phyloP scores from a whole-genome alignment of 2,113 vertebrate species.

The Cacatua alba region DNA sequence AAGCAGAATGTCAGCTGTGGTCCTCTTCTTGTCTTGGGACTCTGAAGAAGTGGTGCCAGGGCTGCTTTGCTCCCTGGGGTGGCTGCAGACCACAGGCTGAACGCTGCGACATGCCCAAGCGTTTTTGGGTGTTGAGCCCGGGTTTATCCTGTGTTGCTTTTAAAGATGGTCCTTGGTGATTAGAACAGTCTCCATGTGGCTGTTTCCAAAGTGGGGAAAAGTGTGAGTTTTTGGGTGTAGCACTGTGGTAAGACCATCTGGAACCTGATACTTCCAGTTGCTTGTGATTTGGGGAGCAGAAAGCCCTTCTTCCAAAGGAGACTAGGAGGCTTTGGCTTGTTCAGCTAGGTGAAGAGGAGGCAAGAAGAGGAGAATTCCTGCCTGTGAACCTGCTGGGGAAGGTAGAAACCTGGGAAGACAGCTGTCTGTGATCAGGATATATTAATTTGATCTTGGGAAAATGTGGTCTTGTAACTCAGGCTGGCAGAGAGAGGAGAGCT shows the following conservation, averaged over 20 bases:
- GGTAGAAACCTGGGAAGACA: not conserved
- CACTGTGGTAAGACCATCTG: not conserved
- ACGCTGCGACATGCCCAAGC: fast-evolving
- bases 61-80: not conserved
- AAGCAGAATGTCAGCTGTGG: not conserved
- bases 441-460: not conserved
- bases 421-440: not conserved
- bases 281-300: not conserved
- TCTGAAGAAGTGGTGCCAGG: not conserved
- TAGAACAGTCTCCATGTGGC: not conserved
- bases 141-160: not conserved
- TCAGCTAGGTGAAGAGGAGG: not conserved
- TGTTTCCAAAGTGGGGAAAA: not conserved
- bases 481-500: not conserved
- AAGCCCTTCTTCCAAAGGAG: not conserved
- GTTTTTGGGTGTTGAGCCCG: not conserved
- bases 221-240: not conserved
- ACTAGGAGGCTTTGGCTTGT: not conserved
- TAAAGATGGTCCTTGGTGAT: not conserved
- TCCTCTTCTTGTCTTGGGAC: not conserved
- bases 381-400: not conserved
- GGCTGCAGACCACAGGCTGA: not conserved
- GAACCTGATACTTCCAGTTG: not conserved
- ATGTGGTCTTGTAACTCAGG: not conserved
- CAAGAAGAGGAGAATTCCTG: not conserved